Percentiles rank a stretch among this genome's conserved stretches.
Conservation (phyloP, 2,113 vertebrate species). For the Channa argus region DNA sequence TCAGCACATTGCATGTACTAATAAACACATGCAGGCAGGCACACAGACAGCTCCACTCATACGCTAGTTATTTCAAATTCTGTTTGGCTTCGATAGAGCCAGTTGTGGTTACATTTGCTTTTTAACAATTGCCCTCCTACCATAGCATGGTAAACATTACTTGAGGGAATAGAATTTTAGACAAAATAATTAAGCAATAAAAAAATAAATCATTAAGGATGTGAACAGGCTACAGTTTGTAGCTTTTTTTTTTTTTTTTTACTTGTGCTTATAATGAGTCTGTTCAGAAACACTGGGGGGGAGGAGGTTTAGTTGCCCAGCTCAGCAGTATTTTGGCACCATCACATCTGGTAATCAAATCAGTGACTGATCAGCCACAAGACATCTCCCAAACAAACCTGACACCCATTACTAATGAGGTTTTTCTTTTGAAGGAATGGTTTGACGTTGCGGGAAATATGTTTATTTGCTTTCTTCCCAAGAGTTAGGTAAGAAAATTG, state of each 20-base stretch:
- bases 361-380: slow-evolving; percentile 33
- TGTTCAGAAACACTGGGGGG: not conserved
- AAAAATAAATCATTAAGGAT: slow-evolving; percentile 26
- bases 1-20: slow-evolving; percentile 50
- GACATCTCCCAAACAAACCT: slow-evolving; percentile 53
- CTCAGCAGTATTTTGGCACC: slow-evolving; percentile 48
- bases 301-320: slow-evolving; percentile 6
- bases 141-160: slow-evolving; percentile 52
- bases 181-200: slow-evolving; percentile 56
- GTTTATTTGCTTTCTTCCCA: slow-evolving; percentile 33
- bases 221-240: slow-evolving; percentile 47
- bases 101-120: slow-evolving; percentile 62
- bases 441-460: slow-evolving; percentile 35
- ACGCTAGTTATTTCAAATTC: slow-evolving; percentile 35
- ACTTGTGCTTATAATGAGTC: slow-evolving; percentile 44
- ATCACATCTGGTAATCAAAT: slow-evolving; percentile 63
- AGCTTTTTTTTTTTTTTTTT: slow-evolving; percentile 44
- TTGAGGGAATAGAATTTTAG: slow-evolving; percentile 41
- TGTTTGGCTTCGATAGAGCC: slow-evolving; percentile 41
- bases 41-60: slow-evolving; percentile 11
- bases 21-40: slow-evolving; percentile 30
- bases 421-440: slow-evolving; percentile 35
- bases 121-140: slow-evolving; percentile 59
- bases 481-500: slow-evolving; percentile 16
- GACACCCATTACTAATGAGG: slow-evolving; percentile 62